A percentile compares a stretch with the other conserved stretches of the same genome.
phyloP scores from a whole-genome alignment of 2,888 invertebrate species.

The Gibbula magus region DNA sequence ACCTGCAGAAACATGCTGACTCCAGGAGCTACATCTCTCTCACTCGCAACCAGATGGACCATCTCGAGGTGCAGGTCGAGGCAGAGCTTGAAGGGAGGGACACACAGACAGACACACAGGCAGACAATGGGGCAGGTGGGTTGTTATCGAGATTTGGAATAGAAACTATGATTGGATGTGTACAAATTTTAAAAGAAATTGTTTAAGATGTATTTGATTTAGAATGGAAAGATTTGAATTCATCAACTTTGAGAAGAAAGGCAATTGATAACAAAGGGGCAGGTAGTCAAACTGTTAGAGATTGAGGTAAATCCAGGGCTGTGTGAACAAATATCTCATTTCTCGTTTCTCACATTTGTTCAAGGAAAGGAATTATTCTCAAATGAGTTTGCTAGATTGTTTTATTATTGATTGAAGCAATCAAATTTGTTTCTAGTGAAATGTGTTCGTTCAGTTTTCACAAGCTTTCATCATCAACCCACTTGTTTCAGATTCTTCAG shows the following conservation, averaged over 20 bases:
- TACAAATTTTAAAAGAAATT: background rate
- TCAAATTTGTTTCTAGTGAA: no score
- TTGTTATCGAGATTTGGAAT: no score
- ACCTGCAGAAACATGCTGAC: slow-evolving; percentile 57
- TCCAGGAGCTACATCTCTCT: slow-evolving; percentile 56
- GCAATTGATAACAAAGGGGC: no score
- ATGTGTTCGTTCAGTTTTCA: no score
- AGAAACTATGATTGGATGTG: background rate
- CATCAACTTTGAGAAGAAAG: background rate
- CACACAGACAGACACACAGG: slow-evolving; percentile 18
- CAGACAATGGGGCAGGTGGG: slow-evolving; percentile 20
- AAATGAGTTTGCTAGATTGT: no score
- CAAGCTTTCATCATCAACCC: no score
- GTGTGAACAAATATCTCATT: no score
- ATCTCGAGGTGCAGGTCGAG: slow-evolving; percentile 51
- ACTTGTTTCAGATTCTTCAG: background rate
- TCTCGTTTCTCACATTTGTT: no score
- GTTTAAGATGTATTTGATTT: background rate
- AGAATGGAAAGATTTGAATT: background rate
- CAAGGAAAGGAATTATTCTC: no score
- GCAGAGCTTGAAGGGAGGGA: background rate
- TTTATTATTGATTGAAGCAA: no score
- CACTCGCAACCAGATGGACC: slow-evolving; percentile 60
- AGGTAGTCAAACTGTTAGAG: no score
- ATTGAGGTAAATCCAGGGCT: no score